Conservation (phyloP, 2,113 vertebrate species). For the Elephantulus edwardii region DNA sequence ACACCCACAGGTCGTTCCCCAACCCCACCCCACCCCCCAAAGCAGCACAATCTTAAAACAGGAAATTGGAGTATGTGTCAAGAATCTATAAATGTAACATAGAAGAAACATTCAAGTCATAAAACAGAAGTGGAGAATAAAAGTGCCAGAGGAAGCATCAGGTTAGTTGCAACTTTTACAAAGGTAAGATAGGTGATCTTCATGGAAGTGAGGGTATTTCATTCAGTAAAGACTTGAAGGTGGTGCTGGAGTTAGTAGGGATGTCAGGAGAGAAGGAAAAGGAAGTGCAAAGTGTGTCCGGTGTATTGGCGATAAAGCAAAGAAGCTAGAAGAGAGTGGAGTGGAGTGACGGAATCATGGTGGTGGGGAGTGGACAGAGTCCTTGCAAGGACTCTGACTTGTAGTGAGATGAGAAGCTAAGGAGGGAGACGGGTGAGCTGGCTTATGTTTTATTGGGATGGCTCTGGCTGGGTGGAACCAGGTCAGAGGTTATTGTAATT, state of each 20-base stretch:
- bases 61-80: neutral
- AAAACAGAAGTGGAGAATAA: neutral
- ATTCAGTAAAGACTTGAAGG: neutral
- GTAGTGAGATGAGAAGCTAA: neutral
- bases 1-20: no score
- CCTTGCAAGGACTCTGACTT: neutral
- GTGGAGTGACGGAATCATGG: no score
- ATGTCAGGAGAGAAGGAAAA: no score
- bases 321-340: no score
- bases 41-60: neutral
- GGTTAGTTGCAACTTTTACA: neutral
- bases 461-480: neutral
- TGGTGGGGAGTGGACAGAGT: no score
- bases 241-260: neutral
- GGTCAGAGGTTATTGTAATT: fast-evolving
- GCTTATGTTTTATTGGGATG: neutral
- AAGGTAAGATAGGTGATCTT: neutral
- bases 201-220: neutral
- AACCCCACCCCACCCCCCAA: no score
- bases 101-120: neutral
- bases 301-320: fast-evolving
- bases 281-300: neutral
- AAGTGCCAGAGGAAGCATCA: neutral
- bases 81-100: neutral
- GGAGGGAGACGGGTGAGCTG: fast-evolving